Base-by-base conservation (phyloP, 2,113 vertebrate species). In the Dendropsophus ebraccatus region DNA sequence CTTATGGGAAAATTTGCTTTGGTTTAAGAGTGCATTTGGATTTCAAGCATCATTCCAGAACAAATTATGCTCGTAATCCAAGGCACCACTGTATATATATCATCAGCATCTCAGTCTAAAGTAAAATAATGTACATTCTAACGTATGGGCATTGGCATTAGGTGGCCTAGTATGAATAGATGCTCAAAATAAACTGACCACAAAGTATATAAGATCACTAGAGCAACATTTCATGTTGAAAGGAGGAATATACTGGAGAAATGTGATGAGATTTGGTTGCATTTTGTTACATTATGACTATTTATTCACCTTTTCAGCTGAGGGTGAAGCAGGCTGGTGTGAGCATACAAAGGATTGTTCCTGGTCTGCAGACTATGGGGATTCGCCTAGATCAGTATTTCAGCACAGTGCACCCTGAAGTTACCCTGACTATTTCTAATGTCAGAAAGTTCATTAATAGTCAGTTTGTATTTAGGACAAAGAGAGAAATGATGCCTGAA, bases 391-490 rank as follows among this genome's bases (percentile, higher is more conserved):
- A 94, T 88, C 89, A 91, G 17, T 94, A 94, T 87, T 93, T 95
- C 91, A 91, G 86, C 67, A 93, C 94, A 0, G 0, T 93, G 78
- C 90, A 94, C 56, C 91, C 90, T 73, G 91, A 95, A 89, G 89
- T 94, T 5, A 92, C 92, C 81, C 93, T 94, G 86, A 93, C 87
- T 89, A 92, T 94, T 82, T 91, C 88, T 41, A 90, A 92, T 89
- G 92, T 95, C 88, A 91, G 91, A 91, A 92, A 93, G 88, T 94
- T 92, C 88, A 94, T 93, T 91, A 94, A 91, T 87, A 94, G 92
- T 87, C 92, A 92, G n/a, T 95, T 95, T 90, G 92, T 95, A 79
- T 93, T 93, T 90, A 90, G 88, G 75, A 93, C 94, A 25, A 90
- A 88, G 81, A 91, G 91, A 89, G 91, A 95, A 75, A 92, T 91